Evolutionary conservation across 1,140 invertebrate genomes (phyloP), one percentile per base, ranked within the genome.

Genomic region (Bemisia tabaci): DNA sequence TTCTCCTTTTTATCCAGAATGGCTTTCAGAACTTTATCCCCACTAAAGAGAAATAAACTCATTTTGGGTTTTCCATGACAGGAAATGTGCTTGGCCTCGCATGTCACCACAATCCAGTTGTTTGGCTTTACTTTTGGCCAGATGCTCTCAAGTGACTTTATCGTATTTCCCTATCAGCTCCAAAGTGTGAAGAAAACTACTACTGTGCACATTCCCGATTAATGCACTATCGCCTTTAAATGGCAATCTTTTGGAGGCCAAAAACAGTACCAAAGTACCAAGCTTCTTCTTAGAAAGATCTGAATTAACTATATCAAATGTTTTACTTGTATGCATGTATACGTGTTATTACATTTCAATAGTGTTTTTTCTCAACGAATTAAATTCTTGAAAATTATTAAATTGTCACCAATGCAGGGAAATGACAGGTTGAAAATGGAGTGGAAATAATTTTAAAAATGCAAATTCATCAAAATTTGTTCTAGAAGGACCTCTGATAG

Each of bases 151-250:
- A 25, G 72, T 63, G 63, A 74, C 69, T 26, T 69, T 59, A 67
- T 73, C 71, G 23, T 71, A 73, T 66, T 66, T 62, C 9, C 68
- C 59, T 5, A 74, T 58, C 24, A 73, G 48, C 61, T 71, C 70
- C 69, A 73, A 26, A 2, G 67, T n/a, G 65, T 68, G 69, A 23
- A 73, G 24, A 68, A 70, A 72, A 64, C 73, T 73, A 26, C 68
- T 69, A 68, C 66, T 72, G 22, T 72, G n/a, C 33, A 59, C 11
- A 39, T 62, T 66, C 26, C 65, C 67, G 63, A 72, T 71, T 48
- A 67, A 62, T 67, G 69, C 65, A 60, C 71, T 63, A 59, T 60
- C 59, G 59, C 70, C 72, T 67, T 66, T 66, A 66, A 73, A 74
- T 23, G 73, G 22, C 33, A 72, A 67, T 64, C 67, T n/a, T n/a